Base-by-base conservation (phyloP, 2,888 invertebrate genomes). In the Hirtodrosophila alboralis region DNA sequence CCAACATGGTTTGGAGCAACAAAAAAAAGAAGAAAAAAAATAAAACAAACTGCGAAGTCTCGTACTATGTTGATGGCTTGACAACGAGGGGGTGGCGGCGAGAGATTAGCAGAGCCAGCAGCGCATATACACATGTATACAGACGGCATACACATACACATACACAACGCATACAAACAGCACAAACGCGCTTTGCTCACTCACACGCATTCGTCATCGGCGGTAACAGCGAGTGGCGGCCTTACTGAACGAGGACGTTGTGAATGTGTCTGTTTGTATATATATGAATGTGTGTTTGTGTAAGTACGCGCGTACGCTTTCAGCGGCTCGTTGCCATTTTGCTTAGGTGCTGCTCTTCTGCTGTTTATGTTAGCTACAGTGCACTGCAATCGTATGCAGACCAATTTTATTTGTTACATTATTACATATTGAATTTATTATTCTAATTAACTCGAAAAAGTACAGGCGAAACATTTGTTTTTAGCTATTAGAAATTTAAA, bases 151-250 rank as follows among this genome's bases (percentile, higher is more conserved):
- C 21, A 44, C 6, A 18, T 9, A 41, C 37, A 18, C 5, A 18
- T 18, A 18, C 3, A 2, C 18, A 18, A 30, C 34, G 23, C 8
- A 47, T 37, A 31, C 10, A 45, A 38, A 48, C 27, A 44, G 23
- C n/a, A 51, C 56, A 62, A 33, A 33, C 44, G 27, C 38, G 43
- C 57, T 38, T 37, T 53, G 73, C 54, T 75, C 72, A 60, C 75
- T 74, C 70, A 74, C 62, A 83, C 66, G 60, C 57, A 78, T 76
- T 70, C 75, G 76, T 75, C 80, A 76, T 83, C 83, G 58, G 57
- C 56, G 63, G 54, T 41, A 66, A 49, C 78, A 83, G 69, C 78
- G 78, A 75, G 59, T 65, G 36, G 58, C 56, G 68, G 59, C 73
- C 66, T 59, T 65, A 68, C 31, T 63, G 71, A 75, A 80, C 80